Base-by-base conservation (phyloP, 2,888 invertebrate species). In the Trichogramma dendrolimi region DNA sequence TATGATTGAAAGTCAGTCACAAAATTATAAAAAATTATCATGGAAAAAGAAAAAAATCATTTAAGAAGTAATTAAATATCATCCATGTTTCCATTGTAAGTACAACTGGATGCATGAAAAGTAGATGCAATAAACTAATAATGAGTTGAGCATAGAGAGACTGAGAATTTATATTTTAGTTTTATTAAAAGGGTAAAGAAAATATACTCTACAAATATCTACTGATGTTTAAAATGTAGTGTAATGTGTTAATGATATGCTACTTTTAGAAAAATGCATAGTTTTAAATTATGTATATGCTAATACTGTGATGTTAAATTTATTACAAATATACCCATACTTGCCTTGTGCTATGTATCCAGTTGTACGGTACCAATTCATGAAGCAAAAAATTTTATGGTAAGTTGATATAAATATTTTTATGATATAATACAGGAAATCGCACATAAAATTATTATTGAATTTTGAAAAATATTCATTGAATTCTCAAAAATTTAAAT, bases 281-380 rank as follows among this genome's bases (percentile, higher is more conserved):
- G 7, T 40, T 55, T 50, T 58, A 39, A 58, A 59, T 57, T 53
- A 41, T 53, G 59, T 56, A 61, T 54, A 64, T 27, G 27, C 27
- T 27, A 53, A 11, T 58, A 61, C 53, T 57, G 55, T 61, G 55
- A 66, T 63, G 53, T 62, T 52, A 61, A 66, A 60, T 56, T 67
- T 58, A 57, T 27, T 60, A 67, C 63, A 63, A 59, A 65, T 62
- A 62, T 68, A 73, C 73, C 73, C 73, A 76, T 77, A 77, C 77
- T 77, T 77, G 77, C 77, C 77, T 77, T 77, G 76, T 71, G 74
- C 77, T 77, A 76, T 72, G 72, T 73, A 75, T 77, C 77, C 77
- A 77, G 77, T 77, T 75, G 77, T 76, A 77, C 71, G 69, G 72
- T 73, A 72, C 73, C 73, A 75, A 74, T 73, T 75, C 72, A 75